Conservation (phyloP, 2,888 invertebrate species). For the Ectobius pallidus region DNA sequence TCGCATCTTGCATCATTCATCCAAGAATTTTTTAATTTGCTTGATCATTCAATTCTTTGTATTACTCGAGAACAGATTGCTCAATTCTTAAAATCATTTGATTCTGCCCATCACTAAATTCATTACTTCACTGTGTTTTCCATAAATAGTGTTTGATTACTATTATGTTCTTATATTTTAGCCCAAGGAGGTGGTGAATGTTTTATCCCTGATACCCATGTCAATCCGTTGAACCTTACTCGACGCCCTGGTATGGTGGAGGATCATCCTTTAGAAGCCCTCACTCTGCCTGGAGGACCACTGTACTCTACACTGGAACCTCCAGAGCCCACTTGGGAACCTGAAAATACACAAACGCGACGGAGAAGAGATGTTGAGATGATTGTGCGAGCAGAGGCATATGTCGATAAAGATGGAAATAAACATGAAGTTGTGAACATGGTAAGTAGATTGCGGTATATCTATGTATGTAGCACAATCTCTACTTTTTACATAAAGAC, state of each 20-base stretch:
- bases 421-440: conserved; percentile 72
- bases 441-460: not conserved
- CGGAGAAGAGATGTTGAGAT: conserved; percentile 70
- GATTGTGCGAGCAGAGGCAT: conserved; percentile 73
- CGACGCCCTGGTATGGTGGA: conserved; percentile 43
- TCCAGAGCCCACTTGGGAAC: conserved; percentile 46
- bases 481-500: too few species aligned
- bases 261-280: conserved; percentile 56
- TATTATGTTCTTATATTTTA: too few species aligned
- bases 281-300: conserved; percentile 52
- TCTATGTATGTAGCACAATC: too few species aligned
- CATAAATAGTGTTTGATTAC: too few species aligned
- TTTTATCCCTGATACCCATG: conserved; percentile 62
- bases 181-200: conserved; percentile 69
- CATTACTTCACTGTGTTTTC: too few species aligned
- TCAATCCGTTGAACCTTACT: conserved; percentile 67
- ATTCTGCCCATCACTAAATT: too few species aligned
- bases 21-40: too few species aligned
- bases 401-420: conserved; percentile 70
- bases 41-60: too few species aligned
- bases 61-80: too few species aligned
- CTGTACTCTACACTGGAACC: conserved; percentile 48
- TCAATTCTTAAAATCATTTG: too few species aligned
- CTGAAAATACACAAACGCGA: conserved; percentile 40
- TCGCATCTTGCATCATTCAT: too few species aligned